A percentile compares a stretch with the other conserved stretches of the same genome.
Evolutionary conservation across 2,797 vertebrate species (phyloP).

Genomic region (Pogonophryne albipinna): DNA sequence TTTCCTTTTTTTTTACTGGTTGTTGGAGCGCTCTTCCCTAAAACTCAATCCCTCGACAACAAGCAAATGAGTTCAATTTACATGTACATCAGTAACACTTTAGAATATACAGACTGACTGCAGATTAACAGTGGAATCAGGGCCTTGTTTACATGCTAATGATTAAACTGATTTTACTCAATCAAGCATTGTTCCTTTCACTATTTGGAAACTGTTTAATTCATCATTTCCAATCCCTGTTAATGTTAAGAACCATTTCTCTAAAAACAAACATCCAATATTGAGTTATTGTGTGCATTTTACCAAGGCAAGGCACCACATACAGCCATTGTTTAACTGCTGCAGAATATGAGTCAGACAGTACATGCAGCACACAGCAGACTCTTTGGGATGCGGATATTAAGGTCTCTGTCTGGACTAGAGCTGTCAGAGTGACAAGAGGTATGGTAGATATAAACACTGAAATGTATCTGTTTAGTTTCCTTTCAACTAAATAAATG

Average conservation of each 20-base stretch:
- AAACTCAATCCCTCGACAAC: conserved; percentile 23
- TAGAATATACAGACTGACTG: conserved; percentile 17
- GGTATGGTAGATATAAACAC: conserved; percentile 53
- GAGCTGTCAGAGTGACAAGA: conserved; percentile 50
- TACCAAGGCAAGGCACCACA: conserved; percentile 79
- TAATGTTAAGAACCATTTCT: conserved; percentile 44
- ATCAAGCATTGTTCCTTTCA: conserved; percentile 31
- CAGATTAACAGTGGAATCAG: conserved; percentile 27
- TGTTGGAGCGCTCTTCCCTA: conserved; percentile 28
- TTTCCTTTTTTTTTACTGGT: conserved; percentile 20
- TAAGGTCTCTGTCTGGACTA: conserved; percentile 48
- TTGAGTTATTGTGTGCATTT: conserved; percentile 76
- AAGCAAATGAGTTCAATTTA: conserved; percentile 36
- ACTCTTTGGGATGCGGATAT: conserved; percentile 73
- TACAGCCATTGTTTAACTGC: conserved; percentile 62
- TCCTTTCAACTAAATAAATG: conserved; percentile 19
- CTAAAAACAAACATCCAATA: conserved; percentile 38
- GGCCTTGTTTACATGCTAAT: conserved; percentile 60
- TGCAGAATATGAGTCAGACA: conserved; percentile 50
- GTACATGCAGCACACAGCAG: conserved; percentile 71
- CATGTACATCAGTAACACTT: conserved; percentile 24
- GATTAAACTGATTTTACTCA: conserved; percentile 36
- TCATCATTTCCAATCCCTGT: conserved; percentile 28
- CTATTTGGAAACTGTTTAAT: conserved; percentile 35
- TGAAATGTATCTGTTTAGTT: conserved; percentile 33